Conservation (phyloP, 1,140 invertebrate genomes). For the Drosophila navojoa region DNA sequence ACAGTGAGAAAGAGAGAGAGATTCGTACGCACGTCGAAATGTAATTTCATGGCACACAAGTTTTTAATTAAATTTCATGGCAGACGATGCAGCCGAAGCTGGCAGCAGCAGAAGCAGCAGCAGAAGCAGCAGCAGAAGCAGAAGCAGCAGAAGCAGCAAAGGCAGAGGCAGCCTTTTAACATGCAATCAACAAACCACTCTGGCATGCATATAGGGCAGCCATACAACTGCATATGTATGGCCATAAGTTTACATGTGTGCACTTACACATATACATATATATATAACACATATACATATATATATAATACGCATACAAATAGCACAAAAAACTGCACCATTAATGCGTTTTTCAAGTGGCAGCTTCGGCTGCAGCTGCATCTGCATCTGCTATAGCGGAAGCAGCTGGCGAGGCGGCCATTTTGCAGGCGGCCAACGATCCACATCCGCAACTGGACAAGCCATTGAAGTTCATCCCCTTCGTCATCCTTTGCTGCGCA, state of each 20-base stretch:
- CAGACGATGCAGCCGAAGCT: slow-evolving; percentile 56
- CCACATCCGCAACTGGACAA: slow-evolving; percentile 44
- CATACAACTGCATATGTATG: slow-evolving; percentile 57
- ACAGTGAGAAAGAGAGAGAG: slow-evolving; percentile 3
- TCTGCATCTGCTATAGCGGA: slow-evolving; percentile 12
- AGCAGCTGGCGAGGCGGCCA: slow-evolving; percentile 41
- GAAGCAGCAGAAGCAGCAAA: neutral
- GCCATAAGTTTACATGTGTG: slow-evolving; percentile 21
- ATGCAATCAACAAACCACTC: slow-evolving; percentile 82
- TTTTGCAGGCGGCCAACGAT: slow-evolving; percentile 52
- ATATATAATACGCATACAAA: slow-evolving; percentile 59
- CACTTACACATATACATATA: slow-evolving; percentile 21
- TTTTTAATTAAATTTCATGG: slow-evolving; percentile 83
- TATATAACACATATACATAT: slow-evolving; percentile 20
- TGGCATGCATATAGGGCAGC: slow-evolving; percentile 74
- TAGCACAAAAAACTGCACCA: slow-evolving; percentile 74
- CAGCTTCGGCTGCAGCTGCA: slow-evolving; percentile 22
- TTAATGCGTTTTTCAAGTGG: slow-evolving; percentile 81
- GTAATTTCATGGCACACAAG: slow-evolving; percentile 83
- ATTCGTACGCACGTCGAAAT: slow-evolving; percentile 72
- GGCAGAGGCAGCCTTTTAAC: slow-evolving; percentile 67
- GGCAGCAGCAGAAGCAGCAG: slow-evolving; percentile 1
- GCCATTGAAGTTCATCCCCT: slow-evolving; percentile 22
- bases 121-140: slow-evolving; percentile 21
- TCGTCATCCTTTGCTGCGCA: no score